Base-by-base conservation (phyloP, 2,797 vertebrate genomes). In the Discoglossus pictus region DNA sequence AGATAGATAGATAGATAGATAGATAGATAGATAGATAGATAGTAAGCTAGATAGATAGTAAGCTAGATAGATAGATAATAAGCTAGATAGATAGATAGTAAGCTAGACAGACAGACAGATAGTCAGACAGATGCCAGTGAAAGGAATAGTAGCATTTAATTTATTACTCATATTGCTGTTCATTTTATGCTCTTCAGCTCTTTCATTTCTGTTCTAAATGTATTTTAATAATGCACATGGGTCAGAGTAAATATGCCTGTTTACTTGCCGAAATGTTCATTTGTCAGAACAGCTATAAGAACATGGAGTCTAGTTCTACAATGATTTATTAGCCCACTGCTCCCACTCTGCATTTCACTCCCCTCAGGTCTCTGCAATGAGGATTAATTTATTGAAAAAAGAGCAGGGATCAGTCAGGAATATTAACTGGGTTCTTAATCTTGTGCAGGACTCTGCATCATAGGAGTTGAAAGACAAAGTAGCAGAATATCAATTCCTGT, bases 401-500 rank as follows among this genome's bases (percentile, higher is more conserved):
- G 59, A 68, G 50, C 60, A 42, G 21, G 67, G 51, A 70, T 42
- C 51, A 70, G 51, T 70, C 67, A 70, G 52, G 67, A 63, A 70
- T 63, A 70, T 70, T 70, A 70, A 70, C 67, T 70, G 67, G 67
- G 23, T 54, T 42, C 67, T n/a, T n/a, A 59, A 63, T 56, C 63
- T 56, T 63, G 67, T 63, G 51, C 54, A 70, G 59, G 50, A 63
- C 59, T 66, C 40, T 10, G 43, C 42, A 24, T 59, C 59, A 12
- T 34, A 25, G 60, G 35, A 70, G 43, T 50, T 17, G 52, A 56
- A 50, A 70, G 67, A 70, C 59, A 63, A 70, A 70, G 59, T 70
- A 70, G 60, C 59, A 63, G 67, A 63, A 70, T 70, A 63, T 70
- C 59, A 70, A 70, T 70, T 70, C 67, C 40, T 67, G 67, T 63